Percentiles rank a stretch among this genome's conserved stretches.
Evolutionary conservation across 2,797 vertebrate genomes (phyloP).

Genomic region (Poeciliopsis presidionis): DNA sequence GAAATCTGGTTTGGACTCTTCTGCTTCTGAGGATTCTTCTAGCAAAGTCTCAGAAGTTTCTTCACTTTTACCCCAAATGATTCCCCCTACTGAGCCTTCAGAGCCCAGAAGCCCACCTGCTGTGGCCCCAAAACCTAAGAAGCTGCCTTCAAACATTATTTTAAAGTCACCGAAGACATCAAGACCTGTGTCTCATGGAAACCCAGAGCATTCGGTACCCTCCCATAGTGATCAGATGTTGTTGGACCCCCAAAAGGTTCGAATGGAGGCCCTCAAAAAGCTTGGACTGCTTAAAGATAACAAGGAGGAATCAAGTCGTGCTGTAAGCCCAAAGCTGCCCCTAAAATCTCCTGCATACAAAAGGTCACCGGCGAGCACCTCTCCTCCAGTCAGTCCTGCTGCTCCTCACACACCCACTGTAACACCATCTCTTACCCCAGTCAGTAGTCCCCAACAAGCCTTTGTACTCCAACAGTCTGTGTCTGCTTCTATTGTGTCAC

Average conservation of each 20-base stretch:
- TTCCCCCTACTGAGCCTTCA: slow-evolving; percentile 30
- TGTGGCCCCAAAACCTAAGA: slow-evolving; percentile 89
- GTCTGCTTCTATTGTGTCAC: neutral
- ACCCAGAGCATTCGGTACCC: neutral
- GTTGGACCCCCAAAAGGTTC: slow-evolving; percentile 78
- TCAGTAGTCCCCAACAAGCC: slow-evolving; percentile 6
- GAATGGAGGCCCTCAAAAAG: slow-evolving; percentile 88
- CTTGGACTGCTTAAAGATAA: slow-evolving; percentile 86
- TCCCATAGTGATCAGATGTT: slow-evolving; percentile 38
- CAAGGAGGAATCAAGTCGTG: slow-evolving; percentile 49
- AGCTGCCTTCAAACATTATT: slow-evolving; percentile 89
- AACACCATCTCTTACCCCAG: neutral
- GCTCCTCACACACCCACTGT: slow-evolving; percentile 13
- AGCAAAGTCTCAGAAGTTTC: slow-evolving; percentile 25
- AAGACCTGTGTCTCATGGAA: slow-evolving; percentile 24
- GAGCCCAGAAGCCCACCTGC: slow-evolving; percentile 81
- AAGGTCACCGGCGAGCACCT: slow-evolving; percentile 55
- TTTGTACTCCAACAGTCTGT: neutral
- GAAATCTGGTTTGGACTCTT: slow-evolving; percentile 24
- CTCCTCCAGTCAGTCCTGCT: slow-evolving; percentile 46
- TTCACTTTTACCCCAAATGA: neutral
- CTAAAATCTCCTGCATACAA: slow-evolving; percentile 30
- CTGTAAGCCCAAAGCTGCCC: slow-evolving; percentile 47
- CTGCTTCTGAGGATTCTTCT: slow-evolving; percentile 16
- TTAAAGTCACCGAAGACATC: slow-evolving; percentile 80